phyloP scores from a whole-genome alignment of 2,888 invertebrate genomes.

The Andrena dorsata region DNA sequence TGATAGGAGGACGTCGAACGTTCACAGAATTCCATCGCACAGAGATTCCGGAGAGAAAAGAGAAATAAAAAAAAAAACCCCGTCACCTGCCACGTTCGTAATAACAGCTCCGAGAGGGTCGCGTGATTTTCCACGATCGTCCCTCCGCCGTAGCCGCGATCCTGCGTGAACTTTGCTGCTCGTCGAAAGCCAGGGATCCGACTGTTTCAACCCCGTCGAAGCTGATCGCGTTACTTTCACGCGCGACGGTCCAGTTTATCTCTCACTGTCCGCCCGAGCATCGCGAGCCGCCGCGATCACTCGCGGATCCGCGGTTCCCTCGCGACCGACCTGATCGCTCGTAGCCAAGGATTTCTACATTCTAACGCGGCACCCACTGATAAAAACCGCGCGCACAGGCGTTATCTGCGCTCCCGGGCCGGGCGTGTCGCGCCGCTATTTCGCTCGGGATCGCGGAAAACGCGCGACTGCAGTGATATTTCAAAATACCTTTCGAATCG shows the following conservation, averaged over 20 bases:
- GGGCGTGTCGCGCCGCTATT: conserved; percentile 25
- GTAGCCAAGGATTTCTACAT: conserved; percentile 77
- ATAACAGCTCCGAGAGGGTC: background rate
- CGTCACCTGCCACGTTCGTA: background rate
- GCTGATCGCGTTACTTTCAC: conserved; percentile 41
- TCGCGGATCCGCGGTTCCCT: conserved; percentile 31
- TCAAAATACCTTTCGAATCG: conserved; percentile 7
- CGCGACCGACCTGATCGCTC: conserved; percentile 32
- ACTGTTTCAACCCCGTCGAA: conserved; percentile 9
- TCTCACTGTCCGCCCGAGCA: background rate
- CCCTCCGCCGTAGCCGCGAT: background rate
- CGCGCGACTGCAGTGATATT: background rate
- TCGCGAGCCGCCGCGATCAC: conserved; percentile 18
- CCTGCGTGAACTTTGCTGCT: background rate
- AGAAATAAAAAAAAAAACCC: background rate
- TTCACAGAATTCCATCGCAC: background rate
- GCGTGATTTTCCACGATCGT: background rate
- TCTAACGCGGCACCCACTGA: conserved; percentile 70
- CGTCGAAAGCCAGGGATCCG: conserved; percentile 7
- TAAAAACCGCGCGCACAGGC: conserved; percentile 66
- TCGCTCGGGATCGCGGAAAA: conserved; percentile 15
- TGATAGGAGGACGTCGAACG: conserved; percentile 12
- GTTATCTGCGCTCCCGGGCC: conserved; percentile 59
- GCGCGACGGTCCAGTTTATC: background rate
- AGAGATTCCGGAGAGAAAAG: background rate